Percentiles rank a stretch among this genome's conserved stretches.
Conservation (phyloP, 2,888 invertebrate species). For the Spodoptera picta region DNA sequence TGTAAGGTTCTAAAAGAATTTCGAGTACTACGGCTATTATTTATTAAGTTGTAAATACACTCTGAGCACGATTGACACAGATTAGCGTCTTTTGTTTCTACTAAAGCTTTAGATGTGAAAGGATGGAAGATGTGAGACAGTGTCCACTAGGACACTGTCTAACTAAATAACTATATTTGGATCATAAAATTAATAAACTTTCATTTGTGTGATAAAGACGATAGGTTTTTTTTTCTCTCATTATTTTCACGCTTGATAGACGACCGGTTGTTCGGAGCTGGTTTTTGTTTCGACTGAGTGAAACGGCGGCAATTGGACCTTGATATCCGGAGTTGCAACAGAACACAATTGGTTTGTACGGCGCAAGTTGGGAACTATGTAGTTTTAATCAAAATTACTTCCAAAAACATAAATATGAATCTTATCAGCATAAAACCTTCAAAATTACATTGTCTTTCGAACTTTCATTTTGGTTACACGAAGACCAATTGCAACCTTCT, state of each 20-base stretch:
- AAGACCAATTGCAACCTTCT: conserved; percentile 11
- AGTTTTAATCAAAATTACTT: neutral
- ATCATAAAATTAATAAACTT: conserved; percentile 51
- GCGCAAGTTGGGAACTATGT: conserved; percentile 59
- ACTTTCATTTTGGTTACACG: too few relatives aligned
- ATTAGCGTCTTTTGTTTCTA: conserved; percentile 34
- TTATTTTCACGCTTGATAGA: conserved; percentile 69
- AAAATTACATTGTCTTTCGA: too few relatives aligned
- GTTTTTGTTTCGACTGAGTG: conserved; percentile 82
- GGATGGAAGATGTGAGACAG: conserved; percentile 42
- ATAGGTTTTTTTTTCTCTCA: conserved; percentile 56
- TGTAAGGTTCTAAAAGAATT: conserved; percentile 24
- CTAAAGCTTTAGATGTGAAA: conserved; percentile 47
- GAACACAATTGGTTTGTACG: conserved; percentile 60
- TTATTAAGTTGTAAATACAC: conserved; percentile 16
- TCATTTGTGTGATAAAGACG: conserved; percentile 56
- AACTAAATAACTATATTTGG: too few relatives aligned
- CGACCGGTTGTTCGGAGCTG: conserved; percentile 40
- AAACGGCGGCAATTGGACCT: conserved; percentile 86
- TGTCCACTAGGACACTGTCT: too few relatives aligned
- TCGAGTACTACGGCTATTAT: conserved; percentile 10
- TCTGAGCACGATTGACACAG: conserved; percentile 30
- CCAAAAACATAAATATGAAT: neutral
- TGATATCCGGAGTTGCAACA: conserved; percentile 85
- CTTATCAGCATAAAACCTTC: neutral